Base-by-base conservation (phyloP, 2,888 invertebrate genomes). In the Branchellion lobata region DNA sequence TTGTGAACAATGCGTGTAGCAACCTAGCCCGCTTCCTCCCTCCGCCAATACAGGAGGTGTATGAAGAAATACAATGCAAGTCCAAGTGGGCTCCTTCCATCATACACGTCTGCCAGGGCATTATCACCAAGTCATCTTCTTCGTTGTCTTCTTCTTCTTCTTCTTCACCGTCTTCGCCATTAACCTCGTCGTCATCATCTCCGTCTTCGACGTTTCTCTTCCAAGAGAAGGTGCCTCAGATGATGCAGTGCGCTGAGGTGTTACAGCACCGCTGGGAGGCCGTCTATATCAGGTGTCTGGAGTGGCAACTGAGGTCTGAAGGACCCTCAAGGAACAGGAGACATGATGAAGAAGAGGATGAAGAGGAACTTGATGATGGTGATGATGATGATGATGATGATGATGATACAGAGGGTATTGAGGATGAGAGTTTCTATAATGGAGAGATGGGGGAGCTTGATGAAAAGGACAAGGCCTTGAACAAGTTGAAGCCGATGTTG, bases 221-320 rank as follows among this genome's bases (percentile, higher is more conserved):
- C 14, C 27, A 75, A 31, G 73, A 73, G 3, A 73, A 40, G 40
- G 24, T 73, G n/a, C 33, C 21, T 40, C 24, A 24, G 21, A 34
- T 40, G 36, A 40, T 18, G 34, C 33, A 47, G 8, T 36, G 14
- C 36, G 47, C 75, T 3, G 21, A 53, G 24, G 57, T 21, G 14
- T 27, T 75, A 53, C 75, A 75, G 31, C 75, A 75, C 31, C 33
- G 75, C 0, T 75, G 75, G 75, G 75, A 75, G 53, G 47, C 75
- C 2, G 27, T 75, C 8, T 75, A 51, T 31, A 75, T 75, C n/a
- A 47, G 53, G 27, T 51, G 47, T 53, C 31, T 75, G 51, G 75
- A 75, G n/a, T 75, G 75, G 75, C 75, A 75, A 31, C 27, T 75
- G 53, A 75, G 31, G 33, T n/a, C 21, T 75, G 75, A 75, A 53